phyloP scores from a whole-genome alignment of 2,113 vertebrate genomes.

The Thinocorus orbignyianus region DNA sequence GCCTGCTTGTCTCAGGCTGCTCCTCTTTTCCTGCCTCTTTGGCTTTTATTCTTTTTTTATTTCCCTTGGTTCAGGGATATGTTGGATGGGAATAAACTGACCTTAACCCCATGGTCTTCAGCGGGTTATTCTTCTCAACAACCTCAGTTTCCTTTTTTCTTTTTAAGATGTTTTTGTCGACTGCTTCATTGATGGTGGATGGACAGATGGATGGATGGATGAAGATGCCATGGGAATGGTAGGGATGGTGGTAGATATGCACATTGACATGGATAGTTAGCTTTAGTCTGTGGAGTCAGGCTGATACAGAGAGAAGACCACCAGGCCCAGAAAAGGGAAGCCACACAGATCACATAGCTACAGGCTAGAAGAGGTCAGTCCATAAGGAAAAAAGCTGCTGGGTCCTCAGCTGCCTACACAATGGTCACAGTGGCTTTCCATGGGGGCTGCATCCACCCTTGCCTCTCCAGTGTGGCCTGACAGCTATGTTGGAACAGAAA shows the following conservation, averaged over 20 bases:
- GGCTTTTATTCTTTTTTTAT: neutral
- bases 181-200: rapidly evolving
- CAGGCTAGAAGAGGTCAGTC: neutral
- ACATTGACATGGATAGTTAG: neutral
- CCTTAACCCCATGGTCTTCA: neutral
- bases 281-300: no score
- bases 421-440: neutral
- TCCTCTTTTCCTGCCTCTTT: no score
- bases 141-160: no score
- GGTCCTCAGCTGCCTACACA: neutral
- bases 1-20: rapidly evolving
- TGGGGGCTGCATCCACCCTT: neutral
- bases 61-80: neutral
- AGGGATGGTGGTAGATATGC: neutral
- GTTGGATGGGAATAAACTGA: neutral
- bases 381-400: neutral
- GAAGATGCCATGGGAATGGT: neutral
- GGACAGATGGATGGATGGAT: neutral
- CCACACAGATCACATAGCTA: neutral
- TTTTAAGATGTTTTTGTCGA: neutral
- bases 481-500: neutral
- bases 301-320: neutral
- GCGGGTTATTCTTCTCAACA: neutral
- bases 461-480: neutral
- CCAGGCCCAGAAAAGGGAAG: rapidly evolving